phyloP scores from a whole-genome alignment of 1,140 invertebrate species.

The Holotrichia oblita region DNA sequence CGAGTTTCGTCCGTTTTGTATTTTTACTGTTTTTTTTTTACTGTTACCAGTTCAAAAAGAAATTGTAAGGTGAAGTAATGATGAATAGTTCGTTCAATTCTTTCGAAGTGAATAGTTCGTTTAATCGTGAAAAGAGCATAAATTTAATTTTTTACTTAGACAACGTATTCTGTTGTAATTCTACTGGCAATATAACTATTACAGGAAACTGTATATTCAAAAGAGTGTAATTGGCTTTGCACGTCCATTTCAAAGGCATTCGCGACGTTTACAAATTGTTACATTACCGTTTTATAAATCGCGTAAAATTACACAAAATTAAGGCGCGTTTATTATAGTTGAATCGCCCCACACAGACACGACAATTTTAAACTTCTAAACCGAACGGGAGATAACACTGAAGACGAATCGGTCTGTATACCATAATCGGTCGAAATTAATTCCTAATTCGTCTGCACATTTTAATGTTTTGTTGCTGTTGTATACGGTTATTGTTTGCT shows the following conservation, averaged over 20 bases:
- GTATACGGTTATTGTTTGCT: background rate
- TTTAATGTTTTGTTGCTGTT: constrained; percentile 31
- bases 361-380: constrained; percentile 16
- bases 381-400: background rate
- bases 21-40: too few species aligned
- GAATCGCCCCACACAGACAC: constrained; percentile 9
- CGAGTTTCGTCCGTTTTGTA: too few species aligned
- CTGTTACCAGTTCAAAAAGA: too few species aligned
- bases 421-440: constrained; percentile 26
- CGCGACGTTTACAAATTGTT: constrained; percentile 19
- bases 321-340: constrained; percentile 33
- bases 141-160: too few species aligned
- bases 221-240: background rate
- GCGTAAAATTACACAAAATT: constrained; percentile 23
- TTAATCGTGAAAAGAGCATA: too few species aligned
- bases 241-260: background rate
- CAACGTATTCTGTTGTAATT: too few species aligned
- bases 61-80: too few species aligned
- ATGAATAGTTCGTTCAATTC: too few species aligned
- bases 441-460: constrained; percentile 20
- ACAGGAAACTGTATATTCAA: background rate
- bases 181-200: too few species aligned
- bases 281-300: constrained; percentile 8
- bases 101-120: too few species aligned
- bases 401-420: constrained; percentile 14